A percentile compares a stretch with the other conserved stretches of the same genome.
Conservation (phyloP, 2,888 invertebrate species). For the Phoronis australis region DNA sequence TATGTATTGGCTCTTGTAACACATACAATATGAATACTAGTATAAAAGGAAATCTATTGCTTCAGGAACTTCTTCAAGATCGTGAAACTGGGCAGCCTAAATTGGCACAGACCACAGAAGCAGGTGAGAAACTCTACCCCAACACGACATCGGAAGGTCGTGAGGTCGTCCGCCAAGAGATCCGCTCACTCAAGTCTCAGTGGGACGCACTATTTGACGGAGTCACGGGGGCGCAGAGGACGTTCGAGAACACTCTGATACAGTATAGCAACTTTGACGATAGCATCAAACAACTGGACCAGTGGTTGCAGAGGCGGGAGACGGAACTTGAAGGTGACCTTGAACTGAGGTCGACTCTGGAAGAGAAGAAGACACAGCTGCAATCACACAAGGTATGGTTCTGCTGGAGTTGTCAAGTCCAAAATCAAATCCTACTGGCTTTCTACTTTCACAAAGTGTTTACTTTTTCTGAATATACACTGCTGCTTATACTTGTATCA, state of each 20-base stretch:
- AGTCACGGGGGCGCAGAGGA: conserved; percentile 75
- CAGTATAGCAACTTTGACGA: conserved; percentile 93
- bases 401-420: background rate
- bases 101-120: conserved; percentile 67
- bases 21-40: too few species aligned
- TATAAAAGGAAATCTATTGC: too few species aligned
- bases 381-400: conserved; percentile 34
- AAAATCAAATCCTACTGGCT: too few species aligned
- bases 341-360: conserved; percentile 77
- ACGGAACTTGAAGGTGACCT: conserved; percentile 71
- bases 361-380: conserved; percentile 80
- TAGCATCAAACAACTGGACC: conserved; percentile 69
- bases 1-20: too few species aligned
- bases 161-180: conserved; percentile 79
- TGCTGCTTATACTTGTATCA: too few species aligned
- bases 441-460: too few species aligned
- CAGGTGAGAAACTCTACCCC: conserved; percentile 84
- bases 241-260: conserved; percentile 79
- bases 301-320: conserved; percentile 74
- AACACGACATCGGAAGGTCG: conserved; percentile 88
- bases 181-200: conserved; percentile 72
- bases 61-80: conserved; percentile 60
- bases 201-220: conserved; percentile 85
- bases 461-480: too few species aligned
- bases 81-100: conserved; percentile 78